Evolutionary conservation across 2,888 invertebrate species (phyloP).

Genomic region (Drosophila fulvimacula): DNA sequence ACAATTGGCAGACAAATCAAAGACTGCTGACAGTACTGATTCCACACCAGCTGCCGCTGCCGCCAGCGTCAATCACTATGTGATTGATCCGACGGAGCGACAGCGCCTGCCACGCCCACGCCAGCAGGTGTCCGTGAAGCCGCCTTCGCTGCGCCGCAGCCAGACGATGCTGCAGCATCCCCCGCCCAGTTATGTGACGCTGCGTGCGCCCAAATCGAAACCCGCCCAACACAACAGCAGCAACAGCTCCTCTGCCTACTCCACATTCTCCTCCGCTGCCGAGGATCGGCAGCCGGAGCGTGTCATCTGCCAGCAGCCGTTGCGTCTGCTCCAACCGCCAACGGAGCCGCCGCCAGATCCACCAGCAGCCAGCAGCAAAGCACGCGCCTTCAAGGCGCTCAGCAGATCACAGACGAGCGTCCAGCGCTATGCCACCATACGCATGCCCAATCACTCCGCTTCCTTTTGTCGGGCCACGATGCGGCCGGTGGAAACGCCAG

Average conservation of each 20-base stretch:
- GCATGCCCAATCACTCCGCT: constrained; percentile 76
- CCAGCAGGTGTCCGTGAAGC: constrained; percentile 80
- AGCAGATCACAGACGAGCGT: constrained; percentile 65
- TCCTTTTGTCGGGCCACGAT: constrained; percentile 62
- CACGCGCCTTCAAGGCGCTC: constrained; percentile 46
- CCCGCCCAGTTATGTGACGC: constrained; percentile 61
- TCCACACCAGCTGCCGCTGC: neutral
- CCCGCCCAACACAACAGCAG: constrained; percentile 40
- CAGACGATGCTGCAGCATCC: constrained; percentile 80
- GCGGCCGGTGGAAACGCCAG: constrained; percentile 6
- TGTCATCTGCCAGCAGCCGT: constrained; percentile 80
- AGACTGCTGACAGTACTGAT: neutral
- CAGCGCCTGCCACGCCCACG: constrained; percentile 77
- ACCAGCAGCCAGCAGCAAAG: constrained; percentile 39
- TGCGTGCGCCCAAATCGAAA: constrained; percentile 45
- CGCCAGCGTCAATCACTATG: constrained; percentile 75
- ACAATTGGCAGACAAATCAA: neutral
- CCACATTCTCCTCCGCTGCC: constrained; percentile 57
- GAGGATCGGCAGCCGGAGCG: constrained; percentile 47
- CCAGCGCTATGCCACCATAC: constrained; percentile 63
- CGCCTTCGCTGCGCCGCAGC: constrained; percentile 81
- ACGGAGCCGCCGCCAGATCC: constrained; percentile 63
- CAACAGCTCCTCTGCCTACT: constrained; percentile 65
- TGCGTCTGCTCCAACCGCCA: constrained; percentile 70
- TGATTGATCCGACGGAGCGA: constrained; percentile 78